phyloP scores from a whole-genome alignment of 2,888 invertebrate genomes.

The Ischnura elegans region DNA sequence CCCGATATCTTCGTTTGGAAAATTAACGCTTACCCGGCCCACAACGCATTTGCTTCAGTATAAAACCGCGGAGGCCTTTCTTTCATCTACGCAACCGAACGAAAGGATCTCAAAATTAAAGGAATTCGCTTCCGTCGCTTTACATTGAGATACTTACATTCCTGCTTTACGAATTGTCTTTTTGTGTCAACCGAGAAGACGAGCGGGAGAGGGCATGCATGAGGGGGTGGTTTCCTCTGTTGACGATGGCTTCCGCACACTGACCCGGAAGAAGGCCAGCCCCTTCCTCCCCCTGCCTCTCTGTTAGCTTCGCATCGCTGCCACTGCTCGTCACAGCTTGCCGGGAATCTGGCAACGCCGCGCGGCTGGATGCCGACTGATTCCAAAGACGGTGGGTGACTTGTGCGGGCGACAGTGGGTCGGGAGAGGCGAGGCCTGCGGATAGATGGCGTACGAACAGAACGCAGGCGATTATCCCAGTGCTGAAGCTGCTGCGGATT shows the following conservation, averaged over 20 bases:
- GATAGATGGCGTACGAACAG: neutral
- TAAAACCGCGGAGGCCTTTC: neutral
- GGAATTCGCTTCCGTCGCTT: neutral
- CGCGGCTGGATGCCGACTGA: neutral
- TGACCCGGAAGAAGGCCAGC: slow-evolving; percentile 8
- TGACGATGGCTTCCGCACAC: neutral
- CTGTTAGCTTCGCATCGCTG: neutral
- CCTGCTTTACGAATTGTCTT: neutral
- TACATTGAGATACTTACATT: neutral
- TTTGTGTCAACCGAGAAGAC: slow-evolving; percentile 3
- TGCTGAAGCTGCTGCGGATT: no score
- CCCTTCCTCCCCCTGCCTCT: neutral
- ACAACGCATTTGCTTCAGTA: no score
- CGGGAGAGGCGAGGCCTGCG: slow-evolving; percentile 8
- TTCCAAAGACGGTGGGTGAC: neutral
- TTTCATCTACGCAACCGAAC: neutral
- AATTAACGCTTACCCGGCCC: no score
- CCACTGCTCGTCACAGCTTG: neutral
- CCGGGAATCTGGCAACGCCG: neutral
- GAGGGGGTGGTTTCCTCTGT: neutral
- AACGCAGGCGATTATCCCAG: neutral
- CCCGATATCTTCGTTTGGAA: no score
- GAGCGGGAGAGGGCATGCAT: neutral
- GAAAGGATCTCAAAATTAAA: neutral
- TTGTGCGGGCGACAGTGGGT: neutral